Evolutionary conservation across 1,140 invertebrate species (phyloP).

Genomic region (Meloidogyne hapla): DNA sequence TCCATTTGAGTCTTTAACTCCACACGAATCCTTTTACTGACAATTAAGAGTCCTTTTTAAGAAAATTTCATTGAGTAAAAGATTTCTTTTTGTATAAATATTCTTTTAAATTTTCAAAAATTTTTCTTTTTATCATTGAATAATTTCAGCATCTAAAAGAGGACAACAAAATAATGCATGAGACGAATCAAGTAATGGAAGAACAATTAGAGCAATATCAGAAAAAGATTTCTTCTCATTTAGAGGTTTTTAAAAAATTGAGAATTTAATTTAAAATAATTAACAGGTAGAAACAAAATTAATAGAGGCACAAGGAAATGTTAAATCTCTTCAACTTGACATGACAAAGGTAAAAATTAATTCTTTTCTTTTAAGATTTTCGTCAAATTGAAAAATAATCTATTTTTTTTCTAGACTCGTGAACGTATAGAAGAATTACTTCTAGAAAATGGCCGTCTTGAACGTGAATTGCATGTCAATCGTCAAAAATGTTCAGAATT

Average conservation of each 20-base stretch:
- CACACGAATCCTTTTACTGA: too few species aligned
- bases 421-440: conserved; percentile 41
- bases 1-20: not conserved
- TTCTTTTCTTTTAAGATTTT: not conserved
- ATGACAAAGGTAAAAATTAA: conserved; percentile 31
- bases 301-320: conserved; percentile 43
- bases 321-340: conserved; percentile 37
- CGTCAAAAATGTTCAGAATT: conserved; percentile 38
- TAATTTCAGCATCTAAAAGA: conserved; percentile 33
- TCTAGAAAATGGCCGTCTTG: conserved; percentile 43
- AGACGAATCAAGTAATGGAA: conserved; percentile 42
- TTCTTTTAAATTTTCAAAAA: too few species aligned
- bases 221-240: conserved; percentile 30
- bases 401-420: conserved; percentile 17
- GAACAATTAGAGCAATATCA: conserved; percentile 42
- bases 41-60: too few species aligned
- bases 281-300: conserved; percentile 35
- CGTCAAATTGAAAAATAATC: conserved; percentile 16
- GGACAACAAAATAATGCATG: conserved; percentile 39
- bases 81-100: too few species aligned
- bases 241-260: conserved; percentile 20
- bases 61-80: too few species aligned
- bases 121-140: not conserved
- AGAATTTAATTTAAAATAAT: not conserved
- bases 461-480: conserved; percentile 42